phyloP scores from a whole-genome alignment of 2,888 invertebrate species.

The Sarcophaga variegata region DNA sequence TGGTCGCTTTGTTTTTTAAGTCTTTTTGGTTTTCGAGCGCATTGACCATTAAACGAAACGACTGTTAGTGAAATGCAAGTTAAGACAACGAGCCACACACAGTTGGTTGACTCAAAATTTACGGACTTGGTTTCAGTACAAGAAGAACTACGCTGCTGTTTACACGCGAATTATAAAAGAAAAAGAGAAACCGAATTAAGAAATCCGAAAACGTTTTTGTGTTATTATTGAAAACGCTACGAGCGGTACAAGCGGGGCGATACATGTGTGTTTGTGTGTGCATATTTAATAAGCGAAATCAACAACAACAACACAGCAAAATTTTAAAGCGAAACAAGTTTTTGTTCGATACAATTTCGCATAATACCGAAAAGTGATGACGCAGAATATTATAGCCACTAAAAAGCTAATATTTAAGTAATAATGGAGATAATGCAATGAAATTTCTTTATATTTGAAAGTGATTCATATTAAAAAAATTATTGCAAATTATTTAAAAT shows the following conservation, averaged over 20 bases:
- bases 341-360: constrained; percentile 59
- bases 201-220: neutral
- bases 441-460: constrained; percentile 55
- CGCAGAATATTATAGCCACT: constrained; percentile 47
- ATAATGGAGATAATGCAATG: constrained; percentile 41
- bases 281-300: constrained; percentile 37
- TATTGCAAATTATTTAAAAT: constrained; percentile 45
- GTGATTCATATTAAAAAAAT: constrained; percentile 56
- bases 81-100: constrained; percentile 14
- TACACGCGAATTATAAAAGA: constrained; percentile 53
- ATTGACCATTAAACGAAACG: constrained; percentile 33
- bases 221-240: constrained; percentile 3
- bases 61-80: constrained; percentile 1
- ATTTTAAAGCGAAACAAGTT: constrained; percentile 63
- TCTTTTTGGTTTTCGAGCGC: constrained; percentile 8
- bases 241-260: constrained; percentile 42
- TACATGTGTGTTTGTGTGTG: constrained; percentile 16
- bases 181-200: neutral
- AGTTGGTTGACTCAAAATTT: constrained; percentile 25
- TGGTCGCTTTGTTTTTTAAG: neutral
- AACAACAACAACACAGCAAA: constrained; percentile 23
- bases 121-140: constrained; percentile 52
- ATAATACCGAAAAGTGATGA: constrained; percentile 63
- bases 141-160: constrained; percentile 57
- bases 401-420: neutral